Evolutionary conservation across 2,888 invertebrate species (phyloP), one percentile per base, ranked within the genome.

Genomic region (Mystacides longicornis): DNA sequence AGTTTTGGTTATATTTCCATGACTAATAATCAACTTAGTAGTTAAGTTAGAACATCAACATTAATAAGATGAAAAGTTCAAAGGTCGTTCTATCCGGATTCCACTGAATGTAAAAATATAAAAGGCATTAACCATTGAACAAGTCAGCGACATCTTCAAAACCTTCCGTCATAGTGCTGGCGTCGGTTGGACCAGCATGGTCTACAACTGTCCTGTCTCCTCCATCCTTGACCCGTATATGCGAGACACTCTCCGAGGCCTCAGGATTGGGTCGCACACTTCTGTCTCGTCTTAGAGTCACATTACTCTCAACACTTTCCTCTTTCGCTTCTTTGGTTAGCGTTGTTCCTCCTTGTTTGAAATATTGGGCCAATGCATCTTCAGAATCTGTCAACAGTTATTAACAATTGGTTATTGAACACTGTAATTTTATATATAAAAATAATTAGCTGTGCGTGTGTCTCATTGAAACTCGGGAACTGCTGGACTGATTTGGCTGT

Each of bases 331-430:
- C 43, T 48, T 48, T 49, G 20, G 37, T 18, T 1, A 50, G 46
- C 1, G 52, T 49, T 14, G 45, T 43, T 2, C 51, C 54, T 2
- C 54, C 51, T 22, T 51, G 57, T 31, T 57, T 57, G 19, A 57
- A 54, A 20, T 54, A 57, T 23, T 57, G 47, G 5, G 54, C 54
- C n/a, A 57, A 45, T 5, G 57, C 37, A 33, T 57, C 57, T 42
- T 57, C 57, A 14, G 54, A 54, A 21, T 54, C 57, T 57, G 27
- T 2, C 50, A 49, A 16, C n/a, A 22, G 21, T 14, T 23, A 18
- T 43, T 4, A 43, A 27, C 27, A 7, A 7, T 27, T 5, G 5
- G n/a, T 43, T 16, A 11, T 43, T 16, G 16, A 5, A 43, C n/a
- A 18, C n/a, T n/a, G n/a, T n/a, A n/a, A n/a, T n/a, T n/a, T n/a